These are phyloP conservation scores for Rachycentron canadum DNA, from an alignment of 2,797 vertebrate genomes.

Conservation along the genomic window DNA sequence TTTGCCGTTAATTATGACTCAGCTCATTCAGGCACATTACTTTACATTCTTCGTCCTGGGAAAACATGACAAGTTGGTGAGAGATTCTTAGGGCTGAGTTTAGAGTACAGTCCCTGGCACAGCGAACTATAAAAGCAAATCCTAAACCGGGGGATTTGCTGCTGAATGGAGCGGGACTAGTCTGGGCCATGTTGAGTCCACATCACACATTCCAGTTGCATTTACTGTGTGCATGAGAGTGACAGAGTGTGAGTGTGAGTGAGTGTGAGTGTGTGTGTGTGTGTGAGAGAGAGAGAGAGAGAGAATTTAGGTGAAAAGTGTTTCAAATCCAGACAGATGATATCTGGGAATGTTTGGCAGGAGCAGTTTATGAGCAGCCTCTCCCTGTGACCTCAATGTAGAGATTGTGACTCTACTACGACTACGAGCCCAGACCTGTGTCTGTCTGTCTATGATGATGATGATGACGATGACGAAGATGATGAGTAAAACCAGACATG, in stretches of 20 bases:
- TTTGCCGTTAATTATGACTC: slow-evolving; percentile 73
- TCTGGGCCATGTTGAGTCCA: slow-evolving; percentile 60
- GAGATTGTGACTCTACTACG: slow-evolving; percentile 43
- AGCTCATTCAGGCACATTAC: slow-evolving; percentile 54
- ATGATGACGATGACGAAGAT: slow-evolving; percentile 44
- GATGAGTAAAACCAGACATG: slow-evolving; percentile 71
- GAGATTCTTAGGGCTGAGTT: slow-evolving; percentile 68
- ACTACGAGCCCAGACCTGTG: slow-evolving; percentile 70
- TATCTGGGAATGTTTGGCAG: slow-evolving; percentile 27
- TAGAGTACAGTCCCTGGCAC: slow-evolving; percentile 52
- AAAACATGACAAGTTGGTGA: slow-evolving; percentile 69
- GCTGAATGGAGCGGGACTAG: slow-evolving; percentile 74
- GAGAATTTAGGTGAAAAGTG: slow-evolving; percentile 5
- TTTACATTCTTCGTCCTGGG: slow-evolving; percentile 62
- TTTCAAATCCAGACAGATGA: slow-evolving; percentile 42
- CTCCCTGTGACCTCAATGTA: slow-evolving; percentile 53
- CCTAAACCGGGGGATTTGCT: slow-evolving; percentile 75
- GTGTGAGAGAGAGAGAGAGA: not conserved
- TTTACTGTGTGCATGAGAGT: slow-evolving; percentile 62
- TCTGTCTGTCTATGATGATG: slow-evolving; percentile 32
- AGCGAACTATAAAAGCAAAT: slow-evolving; percentile 69
- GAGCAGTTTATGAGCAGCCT: slow-evolving; percentile 43
- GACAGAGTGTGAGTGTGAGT: slow-evolving; percentile 21
- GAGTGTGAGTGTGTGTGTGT: not conserved
- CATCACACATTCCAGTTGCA: slow-evolving; percentile 77